phyloP scores from a whole-genome alignment of 1,140 invertebrate genomes.

The Chironomus striatipennis region DNA sequence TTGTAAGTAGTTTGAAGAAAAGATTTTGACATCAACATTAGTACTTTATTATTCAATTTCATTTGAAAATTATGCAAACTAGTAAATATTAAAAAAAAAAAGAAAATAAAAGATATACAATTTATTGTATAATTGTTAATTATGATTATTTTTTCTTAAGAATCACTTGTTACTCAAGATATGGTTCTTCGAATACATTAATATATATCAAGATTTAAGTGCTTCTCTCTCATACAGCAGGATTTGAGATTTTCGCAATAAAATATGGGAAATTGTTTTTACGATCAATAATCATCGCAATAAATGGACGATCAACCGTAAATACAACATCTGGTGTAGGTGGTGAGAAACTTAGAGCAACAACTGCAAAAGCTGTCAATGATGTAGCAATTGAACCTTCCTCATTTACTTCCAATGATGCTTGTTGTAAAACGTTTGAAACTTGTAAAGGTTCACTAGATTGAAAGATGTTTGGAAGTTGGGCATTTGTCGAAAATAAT shows the following conservation, averaged over 20 bases:
- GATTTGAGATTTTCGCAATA: not conserved
- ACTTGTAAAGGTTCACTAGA: not conserved
- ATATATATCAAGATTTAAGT: not conserved
- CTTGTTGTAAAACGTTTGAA: not conserved
- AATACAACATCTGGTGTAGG: not conserved
- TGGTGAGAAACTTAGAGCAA: not conserved
- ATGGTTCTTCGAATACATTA: no score
- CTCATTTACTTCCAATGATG: constrained; percentile 3
- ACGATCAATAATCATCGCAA: constrained; percentile 11
- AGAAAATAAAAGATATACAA: no score
- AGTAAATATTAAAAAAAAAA: no score
- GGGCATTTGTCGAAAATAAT: not conserved
- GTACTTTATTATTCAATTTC: no score
- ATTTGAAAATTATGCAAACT: no score
- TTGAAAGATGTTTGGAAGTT: not conserved
- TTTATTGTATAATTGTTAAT: no score
- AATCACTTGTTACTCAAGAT: no score
- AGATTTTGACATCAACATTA: no score
- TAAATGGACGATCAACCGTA: not conserved
- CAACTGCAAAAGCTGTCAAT: not conserved
- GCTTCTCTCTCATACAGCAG: not conserved
- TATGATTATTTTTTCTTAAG: no score
- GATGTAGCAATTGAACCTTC: not conserved
- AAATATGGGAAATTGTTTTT: not conserved
- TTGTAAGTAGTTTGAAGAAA: no score